A percentile compares a stretch with the other conserved stretches of the same genome.
Evolutionary conservation across 1,140 invertebrate species (phyloP).

Genomic region (Drosophila melanica): DNA sequence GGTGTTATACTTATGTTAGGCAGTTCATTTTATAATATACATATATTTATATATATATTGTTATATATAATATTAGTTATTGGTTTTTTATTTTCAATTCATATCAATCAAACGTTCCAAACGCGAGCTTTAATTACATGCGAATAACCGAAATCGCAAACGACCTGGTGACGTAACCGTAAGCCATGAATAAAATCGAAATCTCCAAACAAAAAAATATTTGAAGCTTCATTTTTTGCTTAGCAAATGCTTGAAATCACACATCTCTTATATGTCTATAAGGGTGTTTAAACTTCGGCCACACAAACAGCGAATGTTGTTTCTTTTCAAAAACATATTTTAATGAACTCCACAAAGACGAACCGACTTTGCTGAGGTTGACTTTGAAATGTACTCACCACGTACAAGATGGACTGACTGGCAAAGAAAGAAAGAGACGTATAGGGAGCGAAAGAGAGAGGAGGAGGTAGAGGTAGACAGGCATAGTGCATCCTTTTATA

Average conservation of each 20-base stretch:
- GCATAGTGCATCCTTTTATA: conserved; percentile 51
- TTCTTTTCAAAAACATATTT: conserved; percentile 34
- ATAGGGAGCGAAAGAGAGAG: background rate
- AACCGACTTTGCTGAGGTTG: conserved; percentile 21
- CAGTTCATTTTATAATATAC: too few species aligned
- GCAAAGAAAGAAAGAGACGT: background rate
- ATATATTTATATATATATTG: too few species aligned
- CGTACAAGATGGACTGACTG: conserved; percentile 12
- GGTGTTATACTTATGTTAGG: too few species aligned
- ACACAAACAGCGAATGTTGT: background rate
- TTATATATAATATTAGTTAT: too few species aligned
- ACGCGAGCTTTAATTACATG: too few species aligned
- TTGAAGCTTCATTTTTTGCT: too few species aligned
- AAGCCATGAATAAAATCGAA: background rate
- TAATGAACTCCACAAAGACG: conserved; percentile 48
- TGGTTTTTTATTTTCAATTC: too few species aligned
- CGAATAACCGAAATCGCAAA: too few species aligned
- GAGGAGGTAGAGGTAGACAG: conserved; percentile 1
- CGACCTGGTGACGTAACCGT: too few species aligned
- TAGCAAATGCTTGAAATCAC: too few species aligned
- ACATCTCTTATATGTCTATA: too few species aligned
- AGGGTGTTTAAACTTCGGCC: background rate
- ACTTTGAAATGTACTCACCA: conserved; percentile 25
- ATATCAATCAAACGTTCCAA: too few species aligned
- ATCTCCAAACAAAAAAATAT: background rate